Base-by-base conservation (phyloP, 1,140 invertebrate genomes). In the Pinna nobilis region DNA sequence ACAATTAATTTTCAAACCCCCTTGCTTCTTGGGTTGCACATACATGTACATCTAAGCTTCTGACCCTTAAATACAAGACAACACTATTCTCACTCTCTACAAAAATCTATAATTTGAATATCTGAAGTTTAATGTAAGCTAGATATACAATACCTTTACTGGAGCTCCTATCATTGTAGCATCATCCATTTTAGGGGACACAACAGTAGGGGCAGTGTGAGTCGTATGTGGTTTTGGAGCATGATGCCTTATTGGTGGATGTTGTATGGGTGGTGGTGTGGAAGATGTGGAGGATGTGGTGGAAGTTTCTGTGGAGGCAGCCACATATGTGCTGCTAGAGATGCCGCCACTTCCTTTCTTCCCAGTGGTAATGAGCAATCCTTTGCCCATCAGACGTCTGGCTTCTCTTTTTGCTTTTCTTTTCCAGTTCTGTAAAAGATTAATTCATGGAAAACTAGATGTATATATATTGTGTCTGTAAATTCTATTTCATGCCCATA, bases 321-420 rank as follows among this genome's bases (percentile, higher is more conserved):
- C 35, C 23, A 51, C 30, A 1, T 41, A 4, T 28, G 81, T 63
- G 44, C 69, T 50, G 50, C 73, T 49, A 71, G 23, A 35, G 47
- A 70, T 59, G 64, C 72, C 70, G 63, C 82, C 78, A 66, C 57
- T 60, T 23, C n/a, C n/a, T n/a, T n/a, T n/a, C 73, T 91, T 88
- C 30, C 90, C 87, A 77, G 90, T 92, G 47, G 80, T 87, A 49
- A 90, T 89, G 15, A 89, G 73, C 15, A 84, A 82, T 70, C 90
- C 87, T 88, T 93, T 91, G 65, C 81, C 91, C 79, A 74, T n/a
- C 28, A 74, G 33, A 41, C 69, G 68, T 35, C 72, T 49, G 78
- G 92, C 93, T 82, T 94, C 81, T 66, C 92, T 91, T 86, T 94
- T 94, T 0, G 94, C 94, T 78, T 94, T 93, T 39, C 93, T 90